phyloP scores from a whole-genome alignment of 1,140 invertebrate species.

The Euura lappo region DNA sequence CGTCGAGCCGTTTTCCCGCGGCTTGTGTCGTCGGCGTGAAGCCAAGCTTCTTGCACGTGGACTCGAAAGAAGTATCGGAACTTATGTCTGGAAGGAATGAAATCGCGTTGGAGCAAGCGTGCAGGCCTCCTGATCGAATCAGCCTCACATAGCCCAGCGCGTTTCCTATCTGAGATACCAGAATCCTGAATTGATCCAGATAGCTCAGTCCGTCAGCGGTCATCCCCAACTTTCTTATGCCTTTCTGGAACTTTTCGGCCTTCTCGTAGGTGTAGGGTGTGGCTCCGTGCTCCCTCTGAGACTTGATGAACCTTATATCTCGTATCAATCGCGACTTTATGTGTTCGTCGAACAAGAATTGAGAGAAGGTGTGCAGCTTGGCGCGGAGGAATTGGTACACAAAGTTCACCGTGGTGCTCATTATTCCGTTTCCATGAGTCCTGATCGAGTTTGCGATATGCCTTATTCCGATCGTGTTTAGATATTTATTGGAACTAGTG shows the following conservation, averaged over 20 bases:
- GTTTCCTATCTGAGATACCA: constrained; percentile 96
- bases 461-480: constrained; percentile 95
- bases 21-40: constrained; percentile 67
- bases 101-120: constrained; percentile 90
- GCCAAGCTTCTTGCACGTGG: constrained; percentile 62
- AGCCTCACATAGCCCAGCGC: constrained; percentile 96
- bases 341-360: constrained; percentile 98
- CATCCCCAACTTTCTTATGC: constrained; percentile 88
- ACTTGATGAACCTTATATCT: constrained; percentile 73
- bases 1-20: constrained; percentile 77
- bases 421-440: constrained; percentile 96
- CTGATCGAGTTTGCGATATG: constrained; percentile 98
- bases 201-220: constrained; percentile 84
- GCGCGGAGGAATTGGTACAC: constrained; percentile 96
- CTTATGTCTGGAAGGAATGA: constrained; percentile 89
- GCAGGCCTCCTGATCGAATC: constrained; percentile 91
- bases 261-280: constrained; percentile 80
- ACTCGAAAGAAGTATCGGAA: constrained; percentile 69
- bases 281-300: constrained; percentile 55
- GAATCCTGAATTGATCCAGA: constrained; percentile 90
- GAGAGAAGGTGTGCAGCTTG: constrained; percentile 95
- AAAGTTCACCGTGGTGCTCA: constrained; percentile 97
- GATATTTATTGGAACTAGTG: constrained; percentile 89
- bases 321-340: constrained; percentile 95
- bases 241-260: constrained; percentile 94